phyloP scores from a whole-genome alignment of 2,888 invertebrate genomes.

The Uropetala carovei region DNA sequence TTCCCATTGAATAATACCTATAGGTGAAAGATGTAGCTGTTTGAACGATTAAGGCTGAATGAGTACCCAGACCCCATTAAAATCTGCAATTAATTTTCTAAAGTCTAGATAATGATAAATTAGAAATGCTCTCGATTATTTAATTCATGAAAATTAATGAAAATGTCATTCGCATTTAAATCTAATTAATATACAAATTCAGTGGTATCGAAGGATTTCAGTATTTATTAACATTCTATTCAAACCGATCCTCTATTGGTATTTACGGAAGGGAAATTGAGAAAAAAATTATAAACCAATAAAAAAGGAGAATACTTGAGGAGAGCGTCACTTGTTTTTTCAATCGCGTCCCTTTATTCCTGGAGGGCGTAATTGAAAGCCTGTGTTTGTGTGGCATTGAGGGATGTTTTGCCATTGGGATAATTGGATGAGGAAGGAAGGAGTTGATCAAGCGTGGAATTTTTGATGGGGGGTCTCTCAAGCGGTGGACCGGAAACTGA shows the following conservation, averaged over 20 bases:
- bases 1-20: too few species aligned
- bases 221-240: background rate
- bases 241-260: too few species aligned
- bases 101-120: too few species aligned
- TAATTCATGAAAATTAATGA: too few species aligned
- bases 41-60: too few species aligned
- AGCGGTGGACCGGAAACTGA: slow-evolving; percentile 45
- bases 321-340: slow-evolving; percentile 41
- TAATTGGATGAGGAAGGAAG: slow-evolving; percentile 58
- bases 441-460: slow-evolving; percentile 52
- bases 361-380: slow-evolving; percentile 35
- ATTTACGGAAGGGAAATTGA: background rate
- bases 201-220: background rate
- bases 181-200: too few species aligned
- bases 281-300: background rate
- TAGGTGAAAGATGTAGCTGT: too few species aligned
- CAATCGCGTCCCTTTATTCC: background rate
- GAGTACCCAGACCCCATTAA: too few species aligned
- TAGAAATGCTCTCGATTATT: too few species aligned
- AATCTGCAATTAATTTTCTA: too few species aligned
- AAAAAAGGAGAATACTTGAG: background rate
- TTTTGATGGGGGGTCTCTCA: slow-evolving; percentile 9
- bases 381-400: background rate
- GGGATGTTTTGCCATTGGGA: background rate
- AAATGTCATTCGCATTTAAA: too few species aligned